phyloP scores from a whole-genome alignment of 2,888 invertebrate genomes.

The Leucophora obtusa region DNA sequence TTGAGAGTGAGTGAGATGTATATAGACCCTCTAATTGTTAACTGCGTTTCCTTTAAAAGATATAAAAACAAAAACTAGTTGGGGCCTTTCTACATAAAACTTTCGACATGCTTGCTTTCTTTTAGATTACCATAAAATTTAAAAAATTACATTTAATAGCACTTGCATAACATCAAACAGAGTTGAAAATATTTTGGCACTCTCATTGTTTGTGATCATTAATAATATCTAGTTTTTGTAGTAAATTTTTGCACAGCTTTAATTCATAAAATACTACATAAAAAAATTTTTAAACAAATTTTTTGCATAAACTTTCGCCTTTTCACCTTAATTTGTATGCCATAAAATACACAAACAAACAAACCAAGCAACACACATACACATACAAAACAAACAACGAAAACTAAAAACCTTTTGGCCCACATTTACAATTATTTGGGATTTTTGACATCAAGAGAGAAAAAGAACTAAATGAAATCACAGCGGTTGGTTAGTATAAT shows the following conservation, averaged over 20 bases:
- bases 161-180: too few species aligned
- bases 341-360: slow-evolving; percentile 34
- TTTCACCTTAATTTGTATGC: slow-evolving; percentile 59
- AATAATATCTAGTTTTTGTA: neutral
- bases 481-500: slow-evolving; percentile 62
- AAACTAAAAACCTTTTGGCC: slow-evolving; percentile 56
- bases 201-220: neutral
- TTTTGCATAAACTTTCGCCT: slow-evolving; percentile 44
- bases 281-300: neutral
- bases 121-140: too few species aligned
- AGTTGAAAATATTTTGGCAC: neutral
- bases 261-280: neutral
- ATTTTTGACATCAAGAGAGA: slow-evolving; percentile 60
- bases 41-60: too few species aligned
- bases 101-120: too few species aligned
- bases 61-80: too few species aligned
- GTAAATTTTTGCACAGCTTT: neutral
- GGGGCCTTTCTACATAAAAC: too few species aligned
- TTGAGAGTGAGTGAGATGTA: too few species aligned
- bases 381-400: slow-evolving; percentile 13
- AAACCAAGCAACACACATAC: slow-evolving; percentile 25
- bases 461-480: slow-evolving; percentile 59
- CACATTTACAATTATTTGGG: slow-evolving; percentile 63
- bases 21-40: too few species aligned
- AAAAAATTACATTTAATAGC: neutral